Evolutionary conservation across 2,797 vertebrate genomes (phyloP).

Genomic region (Liparis tanakae): DNA sequence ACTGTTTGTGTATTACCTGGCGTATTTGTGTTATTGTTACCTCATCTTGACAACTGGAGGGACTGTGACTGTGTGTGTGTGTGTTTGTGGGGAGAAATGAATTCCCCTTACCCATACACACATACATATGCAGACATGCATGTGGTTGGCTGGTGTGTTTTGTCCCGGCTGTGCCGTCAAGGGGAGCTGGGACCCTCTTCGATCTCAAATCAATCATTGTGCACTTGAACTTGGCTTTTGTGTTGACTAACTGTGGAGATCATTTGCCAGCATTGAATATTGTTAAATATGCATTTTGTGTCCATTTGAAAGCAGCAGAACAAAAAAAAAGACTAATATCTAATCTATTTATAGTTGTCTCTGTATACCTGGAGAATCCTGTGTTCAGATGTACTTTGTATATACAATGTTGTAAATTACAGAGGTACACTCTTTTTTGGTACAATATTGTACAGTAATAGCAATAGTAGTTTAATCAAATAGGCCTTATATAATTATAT

Average conservation of each 20-base stretch:
- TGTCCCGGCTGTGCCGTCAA: conserved; percentile 60
- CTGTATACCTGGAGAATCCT: conserved; percentile 89
- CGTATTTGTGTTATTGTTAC: conserved; percentile 79
- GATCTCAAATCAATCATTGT: conserved; percentile 77
- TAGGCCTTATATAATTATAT: conserved; percentile 87
- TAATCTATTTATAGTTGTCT: conserved; percentile 90
- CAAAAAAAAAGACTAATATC: conserved; percentile 78
- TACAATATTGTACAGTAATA: conserved; percentile 90
- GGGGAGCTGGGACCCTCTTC: conserved; percentile 64
- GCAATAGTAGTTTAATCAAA: conserved; percentile 88
- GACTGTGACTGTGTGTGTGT: conserved; percentile 51
- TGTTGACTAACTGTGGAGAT: conserved; percentile 81
- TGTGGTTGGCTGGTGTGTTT: conserved; percentile 63
- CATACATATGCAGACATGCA: conserved; percentile 46
- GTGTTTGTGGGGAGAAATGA: conserved; percentile 44
- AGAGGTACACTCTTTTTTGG: conserved; percentile 90
- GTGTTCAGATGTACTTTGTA: conserved; percentile 95
- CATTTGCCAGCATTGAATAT: conserved; percentile 76
- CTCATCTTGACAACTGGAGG: conserved; percentile 82
- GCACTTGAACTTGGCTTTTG: conserved; percentile 83
- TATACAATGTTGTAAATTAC: conserved; percentile 95
- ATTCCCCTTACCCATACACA: conserved; percentile 24
- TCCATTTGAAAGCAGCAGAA: conserved; percentile 80
- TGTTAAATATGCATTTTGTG: conserved; percentile 85
- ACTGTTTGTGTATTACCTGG: conserved; percentile 67